Base-by-base conservation (phyloP, 2,888 invertebrate species). In the Dioctria linearis region DNA sequence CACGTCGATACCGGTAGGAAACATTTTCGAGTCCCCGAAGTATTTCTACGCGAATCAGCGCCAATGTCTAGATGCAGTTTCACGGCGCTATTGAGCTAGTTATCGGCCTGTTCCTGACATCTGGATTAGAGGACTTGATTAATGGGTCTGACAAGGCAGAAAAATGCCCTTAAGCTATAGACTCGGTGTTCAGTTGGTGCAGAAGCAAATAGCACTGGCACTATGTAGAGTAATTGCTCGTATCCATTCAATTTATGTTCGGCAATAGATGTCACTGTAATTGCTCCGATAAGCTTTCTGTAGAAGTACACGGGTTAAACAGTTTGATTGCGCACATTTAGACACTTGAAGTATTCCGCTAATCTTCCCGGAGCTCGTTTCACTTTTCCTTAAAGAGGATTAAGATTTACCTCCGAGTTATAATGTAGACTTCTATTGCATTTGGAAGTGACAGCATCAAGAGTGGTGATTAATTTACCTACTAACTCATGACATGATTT, bases 201-300 rank as follows among this genome's bases (percentile, higher is more conserved):
- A 8, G 54, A 42, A 13, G 73, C 42, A 51, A 51, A 40, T 66
- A 73, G 57, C 57, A 73, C 59, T 42, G 73, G 73, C 54, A 51
- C 73, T 54, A 25, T 25, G 25, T 25, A 51, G 59, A 73, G 73
- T 73, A 73, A 73, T 73, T 73, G 73, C 73, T 73, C 73, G 37
- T 51, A 69, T 69, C 51, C 42, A 73, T 40, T 57, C 57, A 54
- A 54, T 51, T 71, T 54, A 71, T 54, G 71, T 51, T 40, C 54
- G 54, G 13, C 71, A 54, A 73, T 73, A 73, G 73, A 73, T 73
- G 57, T 73, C 73, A 42, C 73, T 57, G 59, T 73, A 73, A 73
- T 73, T 73, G 73, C 57, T 39, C 8, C 42, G 73, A 73, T 73
- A 73, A 59, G 73, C 51, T 57, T 66, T 42, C 66, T n/a, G n/a